Percentiles rank a stretch among this genome's conserved stretches.
phyloP scores from a whole-genome alignment of 1,140 invertebrate species.

The Penaeus japonicus region DNA sequence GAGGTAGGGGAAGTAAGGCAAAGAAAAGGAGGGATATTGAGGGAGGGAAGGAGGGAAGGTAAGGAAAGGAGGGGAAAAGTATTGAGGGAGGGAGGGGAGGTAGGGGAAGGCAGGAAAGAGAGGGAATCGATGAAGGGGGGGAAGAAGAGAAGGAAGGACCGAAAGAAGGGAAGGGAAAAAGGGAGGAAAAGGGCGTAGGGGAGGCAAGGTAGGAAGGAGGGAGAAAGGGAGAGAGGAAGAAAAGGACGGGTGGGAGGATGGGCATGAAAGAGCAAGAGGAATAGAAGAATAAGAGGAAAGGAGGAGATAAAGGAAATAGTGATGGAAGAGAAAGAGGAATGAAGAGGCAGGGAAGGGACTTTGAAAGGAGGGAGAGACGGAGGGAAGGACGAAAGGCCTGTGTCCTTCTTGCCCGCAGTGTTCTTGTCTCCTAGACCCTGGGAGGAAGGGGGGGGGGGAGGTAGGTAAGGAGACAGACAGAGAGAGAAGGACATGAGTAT shows the following conservation, averaged over 20 bases:
- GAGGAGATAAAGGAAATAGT: background rate
- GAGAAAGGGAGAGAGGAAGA: background rate
- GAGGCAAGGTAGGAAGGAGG: background rate
- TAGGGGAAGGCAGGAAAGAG: background rate
- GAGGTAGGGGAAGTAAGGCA: background rate
- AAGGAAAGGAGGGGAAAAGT: background rate
- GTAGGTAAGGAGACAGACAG: too few species aligned
- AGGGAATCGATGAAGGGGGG: too few species aligned
- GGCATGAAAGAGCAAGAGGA: background rate
- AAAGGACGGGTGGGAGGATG: background rate
- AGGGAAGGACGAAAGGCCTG: background rate
- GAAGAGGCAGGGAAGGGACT: background rate
- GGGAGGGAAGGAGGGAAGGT: background rate
- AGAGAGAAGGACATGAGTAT: too few species aligned
- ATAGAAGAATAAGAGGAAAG: background rate
- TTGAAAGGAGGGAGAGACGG: background rate
- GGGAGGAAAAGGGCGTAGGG: background rate
- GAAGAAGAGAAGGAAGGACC: too few species aligned
- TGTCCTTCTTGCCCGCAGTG: too few species aligned
- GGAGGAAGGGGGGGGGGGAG: too few species aligned
- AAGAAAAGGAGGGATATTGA: background rate
- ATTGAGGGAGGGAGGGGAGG: background rate
- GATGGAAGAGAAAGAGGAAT: background rate
- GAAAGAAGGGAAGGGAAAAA: background rate
- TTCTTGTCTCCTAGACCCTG: too few species aligned